These are phyloP conservation scores for Lepidotrigona ventralis DNA, from an alignment of 1,140 invertebrate species.

Conservation along the genomic window DNA sequence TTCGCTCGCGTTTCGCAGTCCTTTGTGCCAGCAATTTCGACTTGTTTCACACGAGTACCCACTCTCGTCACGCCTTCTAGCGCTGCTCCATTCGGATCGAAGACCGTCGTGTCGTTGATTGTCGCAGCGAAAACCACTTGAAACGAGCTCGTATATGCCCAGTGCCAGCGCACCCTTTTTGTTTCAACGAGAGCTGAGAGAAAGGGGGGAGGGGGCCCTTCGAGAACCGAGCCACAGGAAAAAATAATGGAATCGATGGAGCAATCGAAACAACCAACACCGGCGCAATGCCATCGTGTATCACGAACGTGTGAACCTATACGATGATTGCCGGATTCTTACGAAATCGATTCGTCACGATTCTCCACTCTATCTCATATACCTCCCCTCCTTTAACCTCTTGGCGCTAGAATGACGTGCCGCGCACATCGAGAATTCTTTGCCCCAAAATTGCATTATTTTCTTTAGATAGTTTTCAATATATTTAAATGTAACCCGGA, in stretches of 20 bases:
- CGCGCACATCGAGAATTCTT: too few species aligned
- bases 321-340: background rate
- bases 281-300: background rate
- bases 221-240: background rate
- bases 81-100: background rate
- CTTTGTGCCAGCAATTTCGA: constrained; percentile 24
- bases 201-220: background rate
- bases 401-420: too few species aligned
- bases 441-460: too few species aligned
- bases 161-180: background rate
- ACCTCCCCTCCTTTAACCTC: background rate
- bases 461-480: too few species aligned
- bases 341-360: background rate
- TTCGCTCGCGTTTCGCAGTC: constrained; percentile 8
- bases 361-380: background rate
- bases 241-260: constrained; percentile 26
- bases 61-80: constrained; percentile 5
- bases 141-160: background rate
- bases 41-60: constrained; percentile 8
- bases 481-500: too few species aligned
- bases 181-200: background rate
- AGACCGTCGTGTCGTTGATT: constrained; percentile 7
- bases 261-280: background rate
- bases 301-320: background rate
- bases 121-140: constrained; percentile 12